Conservation (phyloP, 2,888 invertebrate genomes). For the Pomacea canaliculata region DNA sequence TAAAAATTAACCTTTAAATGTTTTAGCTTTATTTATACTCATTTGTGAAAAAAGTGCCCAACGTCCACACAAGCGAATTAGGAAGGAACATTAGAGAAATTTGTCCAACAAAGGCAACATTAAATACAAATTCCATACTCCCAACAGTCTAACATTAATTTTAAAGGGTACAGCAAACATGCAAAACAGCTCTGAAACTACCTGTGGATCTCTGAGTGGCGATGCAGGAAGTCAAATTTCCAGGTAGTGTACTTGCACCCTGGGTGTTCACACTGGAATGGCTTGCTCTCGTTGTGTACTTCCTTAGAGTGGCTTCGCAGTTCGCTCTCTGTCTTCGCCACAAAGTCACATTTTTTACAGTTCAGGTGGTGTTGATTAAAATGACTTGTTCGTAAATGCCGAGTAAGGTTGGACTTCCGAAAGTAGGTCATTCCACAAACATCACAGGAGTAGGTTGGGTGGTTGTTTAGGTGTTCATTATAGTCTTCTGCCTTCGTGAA, state of each 20-base stretch:
- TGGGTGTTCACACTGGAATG: conserved; percentile 44
- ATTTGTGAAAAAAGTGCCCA: too few relatives aligned
- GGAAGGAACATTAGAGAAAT: too few relatives aligned
- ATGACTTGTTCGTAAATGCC: conserved; percentile 44
- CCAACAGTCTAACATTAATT: too few relatives aligned
- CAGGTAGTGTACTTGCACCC: conserved; percentile 43
- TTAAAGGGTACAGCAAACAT: neutral
- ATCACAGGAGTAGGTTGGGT: conserved; percentile 39
- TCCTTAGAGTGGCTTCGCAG: conserved; percentile 40
- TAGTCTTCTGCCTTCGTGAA: conserved; percentile 26
- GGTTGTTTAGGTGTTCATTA: conserved; percentile 25
- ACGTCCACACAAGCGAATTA: too few relatives aligned
- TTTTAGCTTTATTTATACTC: too few relatives aligned
- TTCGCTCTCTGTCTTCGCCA: conserved; percentile 35
- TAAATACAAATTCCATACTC: too few relatives aligned
- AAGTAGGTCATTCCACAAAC: conserved; percentile 42
- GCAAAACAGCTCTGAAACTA: neutral
- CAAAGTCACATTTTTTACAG: conserved; percentile 42
- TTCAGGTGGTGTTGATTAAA: conserved; percentile 32
- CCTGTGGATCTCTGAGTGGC: conserved; percentile 29
- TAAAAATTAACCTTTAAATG: too few relatives aligned
- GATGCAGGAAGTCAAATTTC: conserved; percentile 32
- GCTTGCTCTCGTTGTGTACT: conserved; percentile 40
- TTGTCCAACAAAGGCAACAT: too few relatives aligned
- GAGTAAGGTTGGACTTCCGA: conserved; percentile 43